Evolutionary conservation across 1,140 invertebrate genomes (phyloP).

Genomic region (Calephelis nemesis): DNA sequence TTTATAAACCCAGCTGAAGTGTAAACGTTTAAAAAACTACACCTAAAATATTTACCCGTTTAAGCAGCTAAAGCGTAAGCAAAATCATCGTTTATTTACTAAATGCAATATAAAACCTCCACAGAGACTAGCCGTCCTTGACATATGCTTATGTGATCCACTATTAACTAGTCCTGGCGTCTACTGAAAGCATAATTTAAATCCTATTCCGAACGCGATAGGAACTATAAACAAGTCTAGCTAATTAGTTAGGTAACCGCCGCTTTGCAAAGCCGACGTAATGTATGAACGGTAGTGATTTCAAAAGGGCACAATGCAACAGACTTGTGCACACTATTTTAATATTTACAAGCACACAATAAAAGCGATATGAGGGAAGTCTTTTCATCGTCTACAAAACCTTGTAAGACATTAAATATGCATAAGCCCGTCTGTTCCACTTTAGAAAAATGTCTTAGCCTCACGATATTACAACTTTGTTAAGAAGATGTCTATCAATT

Average conservation of each 20-base stretch:
- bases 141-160: slow-evolving; percentile 49
- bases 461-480: slow-evolving; percentile 41
- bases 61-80: background rate
- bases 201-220: slow-evolving; percentile 36
- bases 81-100: slow-evolving; percentile 13
- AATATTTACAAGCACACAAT: slow-evolving; percentile 33
- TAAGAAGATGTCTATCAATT: no score
- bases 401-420: slow-evolving; percentile 49
- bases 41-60: background rate
- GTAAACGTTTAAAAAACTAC: background rate
- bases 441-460: slow-evolving; percentile 57
- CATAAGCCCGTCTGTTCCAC: slow-evolving; percentile 51
- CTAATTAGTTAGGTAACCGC: slow-evolving; percentile 43
- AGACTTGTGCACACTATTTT: slow-evolving; percentile 30
- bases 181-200: slow-evolving; percentile 36
- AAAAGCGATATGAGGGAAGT: slow-evolving; percentile 27
- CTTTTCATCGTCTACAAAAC: background rate
- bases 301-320: slow-evolving; percentile 31
- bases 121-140: slow-evolving; percentile 52
- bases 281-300: slow-evolving; percentile 25
- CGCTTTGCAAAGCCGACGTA: slow-evolving; percentile 31
- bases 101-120: slow-evolving; percentile 26
- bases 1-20: no score
- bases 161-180: slow-evolving; percentile 30
- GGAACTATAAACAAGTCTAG: slow-evolving; percentile 34